Evolutionary conservation across 2,888 invertebrate genomes (phyloP).

Genomic region (Platycheirus albimanus): DNA sequence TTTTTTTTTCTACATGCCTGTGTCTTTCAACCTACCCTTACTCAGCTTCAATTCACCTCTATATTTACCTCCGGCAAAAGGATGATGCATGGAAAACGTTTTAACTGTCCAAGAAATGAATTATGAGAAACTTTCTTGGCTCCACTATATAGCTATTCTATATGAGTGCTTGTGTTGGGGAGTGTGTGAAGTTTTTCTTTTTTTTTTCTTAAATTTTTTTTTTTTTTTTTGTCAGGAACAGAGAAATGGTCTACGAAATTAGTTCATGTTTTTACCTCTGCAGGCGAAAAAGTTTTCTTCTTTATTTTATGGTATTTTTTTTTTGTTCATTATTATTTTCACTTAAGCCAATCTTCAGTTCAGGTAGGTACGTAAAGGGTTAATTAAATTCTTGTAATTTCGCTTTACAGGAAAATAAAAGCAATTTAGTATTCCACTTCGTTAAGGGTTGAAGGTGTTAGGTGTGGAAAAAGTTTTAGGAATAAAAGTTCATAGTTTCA

Average conservation of each 20-base stretch:
- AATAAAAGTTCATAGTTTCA: conserved; percentile 16
- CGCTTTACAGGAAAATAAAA: conserved; percentile 41
- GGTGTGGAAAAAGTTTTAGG: conserved; percentile 20
- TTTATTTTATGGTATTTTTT: background rate
- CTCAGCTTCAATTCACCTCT: too few species aligned
- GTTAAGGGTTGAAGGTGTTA: conserved; percentile 6
- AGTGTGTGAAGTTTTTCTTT: too few species aligned
- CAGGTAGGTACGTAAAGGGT: conserved; percentile 22
- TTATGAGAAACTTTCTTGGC: conserved; percentile 27
- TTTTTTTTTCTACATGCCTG: background rate
- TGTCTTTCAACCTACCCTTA: too few species aligned
- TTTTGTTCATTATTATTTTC: conserved; percentile 12
- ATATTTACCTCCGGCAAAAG: conserved; percentile 4
- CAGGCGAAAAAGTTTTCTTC: background rate
- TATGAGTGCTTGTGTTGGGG: background rate
- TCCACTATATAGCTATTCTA: background rate
- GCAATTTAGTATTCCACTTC: conserved; percentile 22
- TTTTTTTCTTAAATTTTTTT: background rate
- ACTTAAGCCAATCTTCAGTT: background rate
- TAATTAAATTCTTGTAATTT: conserved; percentile 53
- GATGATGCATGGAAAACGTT: conserved; percentile 42
- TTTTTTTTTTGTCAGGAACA: conserved; percentile 15
- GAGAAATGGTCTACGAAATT: conserved; percentile 49
- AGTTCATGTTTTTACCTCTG: conserved; percentile 24
- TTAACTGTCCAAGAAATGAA: conserved; percentile 53